Percentiles rank a stretch among this genome's conserved stretches.
Evolutionary conservation across 2,797 vertebrate genomes (phyloP).

Genomic region (Karalla daura): DNA sequence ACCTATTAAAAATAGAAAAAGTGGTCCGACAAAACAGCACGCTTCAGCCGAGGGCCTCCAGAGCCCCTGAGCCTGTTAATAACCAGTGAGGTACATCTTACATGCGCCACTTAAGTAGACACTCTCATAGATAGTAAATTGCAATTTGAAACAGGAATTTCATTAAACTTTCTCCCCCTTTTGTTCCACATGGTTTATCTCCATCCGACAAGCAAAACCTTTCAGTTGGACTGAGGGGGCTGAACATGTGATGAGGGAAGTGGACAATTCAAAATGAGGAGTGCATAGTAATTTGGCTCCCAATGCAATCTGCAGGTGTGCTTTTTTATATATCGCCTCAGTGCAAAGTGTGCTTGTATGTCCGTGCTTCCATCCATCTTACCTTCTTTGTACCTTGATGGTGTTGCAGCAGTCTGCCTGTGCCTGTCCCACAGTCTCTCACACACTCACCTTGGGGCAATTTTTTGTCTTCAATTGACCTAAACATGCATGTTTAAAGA

Average conservation of each 20-base stretch:
- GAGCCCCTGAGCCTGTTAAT: conserved; percentile 59
- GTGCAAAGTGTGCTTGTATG: background rate
- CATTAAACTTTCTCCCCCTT: conserved; percentile 39
- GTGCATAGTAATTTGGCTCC: background rate
- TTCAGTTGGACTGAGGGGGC: conserved; percentile 37
- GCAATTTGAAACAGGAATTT: conserved; percentile 43
- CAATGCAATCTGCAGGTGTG: background rate
- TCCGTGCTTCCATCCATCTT: no score
- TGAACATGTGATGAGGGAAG: conserved; percentile 17
- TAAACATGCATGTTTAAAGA: no score
- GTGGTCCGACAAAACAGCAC: conserved; percentile 71
- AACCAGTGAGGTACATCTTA: conserved; percentile 45
- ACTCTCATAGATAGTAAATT: conserved; percentile 44
- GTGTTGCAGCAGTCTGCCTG: no score
- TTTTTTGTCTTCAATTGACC: no score
- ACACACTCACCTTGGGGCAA: no score
- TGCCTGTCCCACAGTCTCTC: no score
- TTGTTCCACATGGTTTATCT: conserved; percentile 53
- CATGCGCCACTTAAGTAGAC: conserved; percentile 46
- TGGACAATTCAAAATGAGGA: background rate
- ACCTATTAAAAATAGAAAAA: conserved; percentile 78
- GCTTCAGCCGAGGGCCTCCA: conserved; percentile 54
- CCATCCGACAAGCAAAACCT: conserved; percentile 64
- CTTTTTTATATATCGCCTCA: background rate
- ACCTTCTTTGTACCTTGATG: no score